Base-by-base conservation (phyloP, 2,113 vertebrate species). In the Mungos mungo region DNA sequence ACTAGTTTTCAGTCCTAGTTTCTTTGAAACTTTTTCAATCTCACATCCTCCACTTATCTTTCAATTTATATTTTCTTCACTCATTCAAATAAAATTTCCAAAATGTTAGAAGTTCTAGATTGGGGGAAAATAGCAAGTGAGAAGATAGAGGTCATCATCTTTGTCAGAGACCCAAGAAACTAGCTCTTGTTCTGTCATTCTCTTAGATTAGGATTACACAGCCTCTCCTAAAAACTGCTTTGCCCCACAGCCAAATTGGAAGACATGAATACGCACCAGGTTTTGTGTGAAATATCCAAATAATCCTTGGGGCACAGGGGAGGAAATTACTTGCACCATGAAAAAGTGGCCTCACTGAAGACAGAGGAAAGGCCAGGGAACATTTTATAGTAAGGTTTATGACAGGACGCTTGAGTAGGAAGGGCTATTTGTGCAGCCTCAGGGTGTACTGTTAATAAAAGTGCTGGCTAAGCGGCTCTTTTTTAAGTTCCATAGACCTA, bases 401-500 rank as follows among this genome's bases (percentile, higher is more conserved):
- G 98, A 97, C 83, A 98, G 98, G 98, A 97, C 84, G 0, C 71
- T 87, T n/a, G 25, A 88, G 71, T 2, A 15, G 96, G 98, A 92
- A 80, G 96, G 96, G 96, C 96, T 95, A 15, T 83, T 97, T 96
- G 95, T 98, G 98, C 97, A 16, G 98, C 98, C 98, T 98, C 72
- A 63, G 98, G 98, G 98, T 98, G 88, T 93, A 92, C 95, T 96
- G 87, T 98, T 98, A 97, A 98, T 98, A 98, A 98, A 98, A 97
- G 90, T 87, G 68, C 96, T 98, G 98, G 98, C 97, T 97, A 96
- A 97, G 97, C 97, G 83, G 96, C 98, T 96, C 97, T 94, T 95
- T 97, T 97, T 52, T 97, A 97, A 98, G 96, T 97, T 94, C 98
- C 97, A 85, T 96, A 86, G 97, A 97, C 97, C 98, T 98, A 98